phyloP scores from a whole-genome alignment of 2,888 invertebrate species.

The Copidosoma aretas region DNA sequence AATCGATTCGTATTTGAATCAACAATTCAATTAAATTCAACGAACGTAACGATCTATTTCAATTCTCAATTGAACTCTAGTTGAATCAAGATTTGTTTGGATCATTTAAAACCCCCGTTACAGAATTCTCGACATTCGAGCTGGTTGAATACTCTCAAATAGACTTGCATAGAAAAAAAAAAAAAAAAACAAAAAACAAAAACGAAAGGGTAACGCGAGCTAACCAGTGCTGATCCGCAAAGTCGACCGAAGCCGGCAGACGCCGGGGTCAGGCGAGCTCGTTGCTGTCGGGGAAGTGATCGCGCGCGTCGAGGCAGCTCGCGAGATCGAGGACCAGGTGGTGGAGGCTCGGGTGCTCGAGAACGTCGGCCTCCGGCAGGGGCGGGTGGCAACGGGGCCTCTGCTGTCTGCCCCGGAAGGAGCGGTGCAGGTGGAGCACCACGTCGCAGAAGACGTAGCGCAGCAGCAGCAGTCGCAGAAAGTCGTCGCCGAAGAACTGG shows the following conservation, averaged over 20 bases:
- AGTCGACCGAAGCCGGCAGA: constrained; percentile 50
- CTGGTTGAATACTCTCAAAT: too few relatives aligned
- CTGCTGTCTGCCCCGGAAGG: constrained; percentile 83
- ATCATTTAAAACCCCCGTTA: too few relatives aligned
- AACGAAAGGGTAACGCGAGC: background rate
- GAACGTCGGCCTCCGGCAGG: constrained; percentile 84
- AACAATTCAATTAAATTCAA: too few relatives aligned
- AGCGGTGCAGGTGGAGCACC: constrained; percentile 85
- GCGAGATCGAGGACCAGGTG: constrained; percentile 85
- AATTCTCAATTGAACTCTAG: too few relatives aligned
- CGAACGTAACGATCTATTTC: too few relatives aligned
- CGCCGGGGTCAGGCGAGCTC: constrained; percentile 71
- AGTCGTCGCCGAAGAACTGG: constrained; percentile 94
- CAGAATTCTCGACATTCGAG: too few relatives aligned
- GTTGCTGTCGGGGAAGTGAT: constrained; percentile 71
- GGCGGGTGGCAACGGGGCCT: constrained; percentile 86
- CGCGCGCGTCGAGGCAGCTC: constrained; percentile 81
- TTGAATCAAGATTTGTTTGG: too few relatives aligned
- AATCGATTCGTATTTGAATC: too few relatives aligned
- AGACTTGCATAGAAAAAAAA: too few relatives aligned
- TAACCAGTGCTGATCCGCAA: constrained; percentile 41
- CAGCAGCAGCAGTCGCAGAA: constrained; percentile 84
- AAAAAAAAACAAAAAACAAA: too few relatives aligned
- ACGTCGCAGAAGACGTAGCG: constrained; percentile 95
- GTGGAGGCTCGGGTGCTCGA: constrained; percentile 82